phyloP scores from a whole-genome alignment of 2,797 vertebrate genomes.

The Poeciliopsis gracilis region DNA sequence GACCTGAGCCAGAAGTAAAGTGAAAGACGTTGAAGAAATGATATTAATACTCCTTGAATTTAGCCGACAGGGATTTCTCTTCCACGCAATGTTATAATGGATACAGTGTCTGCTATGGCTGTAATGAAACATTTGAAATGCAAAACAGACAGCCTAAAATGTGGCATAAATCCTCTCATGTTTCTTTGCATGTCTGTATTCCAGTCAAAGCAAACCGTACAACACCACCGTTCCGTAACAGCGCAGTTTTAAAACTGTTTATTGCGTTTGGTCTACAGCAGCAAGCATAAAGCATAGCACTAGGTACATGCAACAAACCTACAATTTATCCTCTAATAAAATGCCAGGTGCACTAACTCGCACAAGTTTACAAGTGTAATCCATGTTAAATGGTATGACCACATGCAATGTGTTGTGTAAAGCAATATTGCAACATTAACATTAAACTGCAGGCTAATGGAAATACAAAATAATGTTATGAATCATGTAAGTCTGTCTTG shows the following conservation, averaged over 20 bases:
- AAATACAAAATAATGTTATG: background rate
- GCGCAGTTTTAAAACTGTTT: constrained; percentile 6
- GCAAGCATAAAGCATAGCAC: constrained; percentile 21
- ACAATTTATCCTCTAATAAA: constrained; percentile 19
- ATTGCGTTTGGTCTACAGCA: background rate
- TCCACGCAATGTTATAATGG: constrained; percentile 53
- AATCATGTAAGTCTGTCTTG: background rate
- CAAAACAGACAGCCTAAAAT: constrained; percentile 53
- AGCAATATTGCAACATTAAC: background rate
- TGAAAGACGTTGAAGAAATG: constrained; percentile 63
- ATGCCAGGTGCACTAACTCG: constrained; percentile 10
- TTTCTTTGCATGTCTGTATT: constrained; percentile 37
- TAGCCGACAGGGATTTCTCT: constrained; percentile 50
- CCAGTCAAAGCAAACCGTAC: constrained; percentile 27
- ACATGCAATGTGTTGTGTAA: background rate
- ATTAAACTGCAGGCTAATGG: background rate
- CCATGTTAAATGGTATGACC: background rate
- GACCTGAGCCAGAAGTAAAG: constrained; percentile 51
- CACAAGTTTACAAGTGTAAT: constrained; percentile 7
- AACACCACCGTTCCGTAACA: background rate
- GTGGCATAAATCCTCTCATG: constrained; percentile 45
- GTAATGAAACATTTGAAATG: constrained; percentile 55
- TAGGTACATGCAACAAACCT: constrained; percentile 12
- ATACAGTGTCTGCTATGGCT: constrained; percentile 6
- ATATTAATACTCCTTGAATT: constrained; percentile 59